Base-by-base conservation (phyloP, 1,140 invertebrate genomes). In the Nebria ingens region DNA sequence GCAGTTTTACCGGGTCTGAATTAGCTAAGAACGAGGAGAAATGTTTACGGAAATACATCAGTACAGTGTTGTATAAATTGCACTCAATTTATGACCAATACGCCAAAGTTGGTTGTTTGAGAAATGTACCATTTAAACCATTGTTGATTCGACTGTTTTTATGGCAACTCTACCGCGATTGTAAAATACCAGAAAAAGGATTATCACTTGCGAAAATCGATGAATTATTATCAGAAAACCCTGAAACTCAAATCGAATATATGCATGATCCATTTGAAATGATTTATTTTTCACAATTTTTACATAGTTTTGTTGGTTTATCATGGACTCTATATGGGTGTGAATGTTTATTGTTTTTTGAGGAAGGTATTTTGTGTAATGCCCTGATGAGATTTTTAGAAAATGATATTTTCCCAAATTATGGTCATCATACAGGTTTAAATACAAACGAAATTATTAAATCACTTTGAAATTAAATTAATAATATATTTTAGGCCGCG, bases 271-370 rank as follows among this genome's bases (percentile, higher is more conserved):
- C 79, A 1, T 81, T 79, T 62, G 78, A 79, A 58, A 71, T 68
- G 56, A 74, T 80, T 57, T 76, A 79, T 63, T 78, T 77, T 64
- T 81, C 76, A 76, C 78, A 81, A 64, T 80, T 78, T 65, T 52
- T 79, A 12, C 76, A 78, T 52, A 72, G 72, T 4, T 55, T 81
- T 2, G 65, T 81, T 23, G 67, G 73, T 42, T 65, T 77, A 15
- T 71, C 76, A 2, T 76, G 68, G 61, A 68, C 71, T 53, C 55
- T 76, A 11, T 78, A 77, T 55, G 66, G 68, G 1, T 68, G 70
- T 55, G 71, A 62, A 40, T 45, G 15, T 45, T 9, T 6, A 4
- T 12, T 4, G 9, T 45, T 9, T 2, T 56, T 52, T 42, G 38
- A 23, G 45, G 56, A 57, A 17, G 67, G 76, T 22, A 72, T 72